Evolutionary conservation across 2,113 vertebrate genomes (phyloP), one percentile per base, ranked within the genome.

Genomic region (Plectropomus leopardus): DNA sequence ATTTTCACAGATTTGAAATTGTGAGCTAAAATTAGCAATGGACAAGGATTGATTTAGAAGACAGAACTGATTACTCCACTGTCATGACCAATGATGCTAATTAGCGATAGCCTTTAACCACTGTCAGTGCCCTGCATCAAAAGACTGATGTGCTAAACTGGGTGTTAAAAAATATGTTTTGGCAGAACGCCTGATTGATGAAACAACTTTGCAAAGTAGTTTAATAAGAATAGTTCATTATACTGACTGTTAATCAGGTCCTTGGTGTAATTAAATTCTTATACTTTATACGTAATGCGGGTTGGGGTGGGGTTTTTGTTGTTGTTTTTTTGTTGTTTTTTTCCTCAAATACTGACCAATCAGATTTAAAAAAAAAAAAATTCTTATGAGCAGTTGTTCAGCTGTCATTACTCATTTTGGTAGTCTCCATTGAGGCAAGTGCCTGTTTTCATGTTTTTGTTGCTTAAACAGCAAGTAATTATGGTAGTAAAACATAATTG

Each of bases 51-150:
- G 75, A 82, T 78, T 82, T 13, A 34, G 51, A 80, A 21, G 58
- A 53, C 16, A 26, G 5, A 16, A 78, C 47, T 32, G 51, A 86
- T 86, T 78, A 34, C 16, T n/a, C 21, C 45, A 13, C 63, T 36
- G 64, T 47, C 70, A 58, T 78, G 63, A 63, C 55, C 54, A 60
- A 23, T 73, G 45, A 71, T 81, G 50, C 69, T 78, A 74, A 81
- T 78, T 65, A 66, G 23, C n/a, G 1, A 30, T 54, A 54, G 60
- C 40, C 69, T 81, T 80, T 55, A 75, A 47, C 57, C 24, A 1
- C 48, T 30, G 40, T 57, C 42, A 53, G 23, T 16, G 17, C 14
- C 3, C 19, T 28, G 60, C 16, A 23, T 55, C 32, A n/a, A 28
- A 30, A 57, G 23, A 30, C 11, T 45, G 7, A n/a, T 75, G 44